phyloP scores from a whole-genome alignment of 2,888 invertebrate genomes.

The Dione vanillae region DNA sequence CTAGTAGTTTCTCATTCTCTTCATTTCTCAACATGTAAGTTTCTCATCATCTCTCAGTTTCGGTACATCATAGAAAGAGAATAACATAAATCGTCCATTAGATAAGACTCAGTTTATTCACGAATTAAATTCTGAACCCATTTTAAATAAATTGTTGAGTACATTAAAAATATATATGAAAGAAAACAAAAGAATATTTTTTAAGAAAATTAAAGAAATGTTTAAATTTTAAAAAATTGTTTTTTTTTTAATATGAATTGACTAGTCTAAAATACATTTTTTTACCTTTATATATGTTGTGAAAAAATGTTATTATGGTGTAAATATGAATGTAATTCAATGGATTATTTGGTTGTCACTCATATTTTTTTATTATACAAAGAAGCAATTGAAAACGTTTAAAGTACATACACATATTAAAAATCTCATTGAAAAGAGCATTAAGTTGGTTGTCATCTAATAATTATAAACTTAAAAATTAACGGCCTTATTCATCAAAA shows the following conservation, averaged over 20 bases:
- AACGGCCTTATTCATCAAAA: too few species aligned
- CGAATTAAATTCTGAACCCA: neutral
- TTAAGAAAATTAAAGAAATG: neutral
- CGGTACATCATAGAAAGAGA: too few species aligned
- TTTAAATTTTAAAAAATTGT: neutral
- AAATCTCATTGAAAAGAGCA: conserved; percentile 18
- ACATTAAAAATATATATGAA: neutral
- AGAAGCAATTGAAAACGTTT: neutral
- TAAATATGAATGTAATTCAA: neutral
- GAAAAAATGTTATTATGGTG: neutral
- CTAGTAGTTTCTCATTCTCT: too few species aligned
- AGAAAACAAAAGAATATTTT: neutral
- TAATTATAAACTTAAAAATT: neutral
- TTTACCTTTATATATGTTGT: neutral
- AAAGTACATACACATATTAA: conserved; percentile 1
- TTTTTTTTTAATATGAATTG: neutral
- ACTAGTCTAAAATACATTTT: conserved; percentile 15
- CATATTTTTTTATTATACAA: neutral
- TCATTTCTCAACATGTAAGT: too few species aligned
- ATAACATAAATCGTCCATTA: neutral
- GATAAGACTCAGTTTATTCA: neutral
- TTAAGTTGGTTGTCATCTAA: neutral
- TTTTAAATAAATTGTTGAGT: neutral
- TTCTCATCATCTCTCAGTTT: too few species aligned
- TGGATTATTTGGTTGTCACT: neutral